A percentile compares a stretch with the other conserved stretches of the same genome.
These are phyloP conservation scores for Conus betulinus DNA, from an alignment of 1,140 invertebrate species.

Conservation along the genomic window DNA sequence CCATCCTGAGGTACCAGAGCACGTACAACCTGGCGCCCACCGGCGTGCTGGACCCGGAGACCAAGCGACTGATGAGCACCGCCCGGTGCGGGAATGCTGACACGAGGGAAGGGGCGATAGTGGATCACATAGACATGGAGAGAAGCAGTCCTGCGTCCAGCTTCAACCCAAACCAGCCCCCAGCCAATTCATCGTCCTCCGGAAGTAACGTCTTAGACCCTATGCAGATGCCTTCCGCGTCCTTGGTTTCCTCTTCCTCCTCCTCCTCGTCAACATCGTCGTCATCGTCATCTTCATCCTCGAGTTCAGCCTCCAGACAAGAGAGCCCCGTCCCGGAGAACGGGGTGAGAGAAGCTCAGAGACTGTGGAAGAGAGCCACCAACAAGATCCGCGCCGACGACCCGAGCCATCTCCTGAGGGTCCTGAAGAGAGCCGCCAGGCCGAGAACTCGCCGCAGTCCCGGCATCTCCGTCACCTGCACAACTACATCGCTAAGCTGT, in stretches of 20 bases:
- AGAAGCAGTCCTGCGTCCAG: background rate
- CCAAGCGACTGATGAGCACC: conserved; percentile 71
- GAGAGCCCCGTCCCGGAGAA: conserved; percentile 23
- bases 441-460: conserved; percentile 29
- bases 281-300: background rate
- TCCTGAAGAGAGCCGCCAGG: conserved; percentile 5
- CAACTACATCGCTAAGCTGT: conserved; percentile 56
- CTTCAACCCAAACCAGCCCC: background rate
- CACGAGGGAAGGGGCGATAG: background rate
- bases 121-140: conserved; percentile 44
- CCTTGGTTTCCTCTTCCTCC: background rate
- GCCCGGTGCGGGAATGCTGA: conserved; percentile 75
- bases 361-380: conserved; percentile 56
- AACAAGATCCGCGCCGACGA: conserved; percentile 27
- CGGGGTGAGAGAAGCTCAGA: background rate
- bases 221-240: background rate
- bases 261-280: background rate
- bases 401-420: conserved; percentile 12
- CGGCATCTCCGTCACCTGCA: conserved; percentile 52
- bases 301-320: background rate
- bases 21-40: conserved; percentile 72
- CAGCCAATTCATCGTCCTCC: background rate
- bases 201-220: background rate
- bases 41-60: conserved; percentile 70
- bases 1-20: conserved; percentile 71